Evolutionary conservation across 2,888 invertebrate genomes (phyloP), one percentile per base, ranked within the genome.

Genomic region (Teleiodes luculella): DNA sequence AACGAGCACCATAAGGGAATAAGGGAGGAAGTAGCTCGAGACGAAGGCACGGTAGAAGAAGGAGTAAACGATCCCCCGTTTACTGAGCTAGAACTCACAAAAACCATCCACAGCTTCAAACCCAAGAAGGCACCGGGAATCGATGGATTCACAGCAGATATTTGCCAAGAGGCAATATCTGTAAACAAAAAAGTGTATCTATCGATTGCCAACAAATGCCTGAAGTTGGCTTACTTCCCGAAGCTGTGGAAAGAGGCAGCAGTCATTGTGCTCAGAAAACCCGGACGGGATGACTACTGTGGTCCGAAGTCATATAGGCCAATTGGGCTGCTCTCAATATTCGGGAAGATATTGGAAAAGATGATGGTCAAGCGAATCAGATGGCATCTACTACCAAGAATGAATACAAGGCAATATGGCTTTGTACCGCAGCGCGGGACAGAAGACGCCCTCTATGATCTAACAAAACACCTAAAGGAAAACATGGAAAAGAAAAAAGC

Each of bases 381-480:
- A 54, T 1, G 56, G 46, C 6, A 57, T 53, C 0, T 56, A 55
- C 13, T 58, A 53, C 30, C 60, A 54, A 52, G 52, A 54, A 50
- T 47, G 54, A 11, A 64, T 63, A 8, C 65, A 65, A 28, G 64
- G 66, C 55, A 56, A 57, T 33, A 33, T 33, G 33, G 33, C 2
- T 33, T 33, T 49, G 62, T 64, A 5, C 65, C 60, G 62, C 64
- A 62, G 64, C 11, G 50, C 3, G 0, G 52, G 4, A 35, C 55
- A 0, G 39, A 36, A 14, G 36, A 36, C 14, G n/a, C 36, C 1
- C 14, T 36, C 1, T 36, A 36, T 6, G 36, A 14, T 6, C 14
- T 36, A 2, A 36, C 14, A n/a, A 13, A 36, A 6, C 36, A 36
- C 14, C 7, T 36, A 7, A 36, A 36, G 6, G 14, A 36, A 14